Base-by-base conservation (phyloP, 2,797 vertebrate genomes). In the Melanotaenia trifasciata region DNA sequence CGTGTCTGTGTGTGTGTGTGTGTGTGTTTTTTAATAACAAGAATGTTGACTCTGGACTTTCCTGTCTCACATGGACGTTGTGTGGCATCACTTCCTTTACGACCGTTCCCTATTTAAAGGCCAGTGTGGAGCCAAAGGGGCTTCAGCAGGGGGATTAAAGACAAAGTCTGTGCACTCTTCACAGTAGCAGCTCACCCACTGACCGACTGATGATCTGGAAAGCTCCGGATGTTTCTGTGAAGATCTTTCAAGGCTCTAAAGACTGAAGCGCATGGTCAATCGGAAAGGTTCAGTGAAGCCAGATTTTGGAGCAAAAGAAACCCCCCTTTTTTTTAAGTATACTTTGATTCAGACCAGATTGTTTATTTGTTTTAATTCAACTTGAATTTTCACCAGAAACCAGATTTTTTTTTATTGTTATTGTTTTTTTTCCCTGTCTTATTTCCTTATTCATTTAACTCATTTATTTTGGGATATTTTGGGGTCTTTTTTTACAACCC, bases 101-200 rank as follows among this genome's bases (percentile, higher is more conserved):
- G 67, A 83, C 71, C 67, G 4, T 8, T 47, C 61, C 40, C 86
- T 92, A 90, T 92, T 91, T 93, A 90, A 92, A 89, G 87, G 72
- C 51, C n/a, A 0, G 22, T 28, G 77, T 22, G 75, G 67, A 79
- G 86, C 76, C 80, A 65, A 70, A 22, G 77, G 26, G 78, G 72
- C 79, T 79, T 79, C 82, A 85, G 60, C 59, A 11, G 76, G 16
- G 43, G 70, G 80, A 83, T 81, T 81, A 87, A 56, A 84, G 32
- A n/a, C 76, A 60, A 82, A 75, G 83, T 58, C 78, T 4, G 72
- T 14, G 1, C 67, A 73, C 72, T 75, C 72, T 51, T 73, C 75
- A 85, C 86, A 75, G 59, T 60, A 38, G 43, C 32, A 8, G 53
- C 79, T 86, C 84, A 80, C 74, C 76, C 74, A 72, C 70, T 76